Evolutionary conservation across 2,113 vertebrate species (phyloP), one percentile per base, ranked within the genome.

Genomic region (Mustelus asterias): DNA sequence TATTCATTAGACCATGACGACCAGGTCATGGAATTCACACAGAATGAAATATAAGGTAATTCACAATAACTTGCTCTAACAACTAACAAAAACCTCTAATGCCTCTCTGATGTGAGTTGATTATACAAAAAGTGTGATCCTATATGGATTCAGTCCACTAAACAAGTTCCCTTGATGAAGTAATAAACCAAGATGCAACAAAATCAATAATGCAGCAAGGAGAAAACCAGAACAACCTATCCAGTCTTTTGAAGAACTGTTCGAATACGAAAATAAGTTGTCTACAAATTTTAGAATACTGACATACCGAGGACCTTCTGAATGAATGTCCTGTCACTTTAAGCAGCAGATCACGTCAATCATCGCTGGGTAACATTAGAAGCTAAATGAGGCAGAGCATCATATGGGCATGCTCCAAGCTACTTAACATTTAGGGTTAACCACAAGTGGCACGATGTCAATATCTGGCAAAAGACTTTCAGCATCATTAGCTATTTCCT

Each of bases 361-460:
- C 60, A 94, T 67, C 60, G 9, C 14, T 41, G 37, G 58, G 60
- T 60, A 92, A 20, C 90, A 67, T 94, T 94, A 67, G 16, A 94
- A 41, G 60, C 60, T 54, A n/a, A 94, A 41, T 67, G 90, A 67
- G 9, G 80, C 80, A 67, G 89, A 96, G 67, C 48, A 54, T 96
- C 92, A 95, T 70, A 96, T 33, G 96, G 3, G 60, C 76, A 96
- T 96, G 96, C 96, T 97, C 93, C 96, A 96, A 97, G 96, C 96
- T 92, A 96, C 96, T 97, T 97, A 96, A 13, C 0, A 0, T 96
- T 24, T 29, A 69, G 44, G 92, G 96, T 96, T 96, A 96, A n/a
- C 48, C 8, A 96, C 96, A 96, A 97, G 85, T 96, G 96, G 97
- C 96, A 97, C 96, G 96, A 97, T 96, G 94, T 97, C 96, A 96